Evolutionary conservation across 64 coral and sea anemone genomes (phyloP), one percentile per base, ranked within the genome.

Genomic region (Stichodactyla helianthus): DNA sequence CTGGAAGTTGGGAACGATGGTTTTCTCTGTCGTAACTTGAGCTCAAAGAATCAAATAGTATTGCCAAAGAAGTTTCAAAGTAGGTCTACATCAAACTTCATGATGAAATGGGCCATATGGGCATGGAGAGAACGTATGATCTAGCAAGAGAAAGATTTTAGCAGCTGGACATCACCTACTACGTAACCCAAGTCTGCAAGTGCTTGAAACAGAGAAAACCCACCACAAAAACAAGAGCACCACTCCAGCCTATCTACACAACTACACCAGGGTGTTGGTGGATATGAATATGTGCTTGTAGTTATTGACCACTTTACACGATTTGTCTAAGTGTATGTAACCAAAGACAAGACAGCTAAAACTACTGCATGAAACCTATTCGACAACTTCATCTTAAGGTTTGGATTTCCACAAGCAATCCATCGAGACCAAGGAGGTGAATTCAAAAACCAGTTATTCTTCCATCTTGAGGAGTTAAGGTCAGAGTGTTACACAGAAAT

Each of bases 401-500:
- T 87, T 79, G 86, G 86, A 35, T 87, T 87, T 79, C 70, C 71
- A 81, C 55, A 71, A 58, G 55, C 65, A 50, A 74, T 51, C 78
- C 35, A 76, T 59, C 51, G 59, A 25, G 59, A 58, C 50, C 71
- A 63, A 80, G 78, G 77, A 55, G n/a, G 55, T 79, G 19, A 88
- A 79, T 80, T 78, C 17, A 20, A 76, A 76, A 51, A 44, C 23
- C 59, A 78, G 70, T 63, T 65, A 79, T 28, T 88, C 77, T 6
- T 82, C 56, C 77, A 81, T 56, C 55, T 78, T 52, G 53, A 88
- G 9, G 62, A 82, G 15, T 56, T 81, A 6, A 56, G 19, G 31
- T 50, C 6, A 85, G 64, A 85, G 82, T 90, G 55, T 59, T 85
- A 15, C 89, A 90, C 65, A 84, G 89, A 16, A 90, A 90, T 50